Base-by-base conservation (phyloP, 2,888 invertebrate species). In the Scaptomyza polygonia region DNA sequence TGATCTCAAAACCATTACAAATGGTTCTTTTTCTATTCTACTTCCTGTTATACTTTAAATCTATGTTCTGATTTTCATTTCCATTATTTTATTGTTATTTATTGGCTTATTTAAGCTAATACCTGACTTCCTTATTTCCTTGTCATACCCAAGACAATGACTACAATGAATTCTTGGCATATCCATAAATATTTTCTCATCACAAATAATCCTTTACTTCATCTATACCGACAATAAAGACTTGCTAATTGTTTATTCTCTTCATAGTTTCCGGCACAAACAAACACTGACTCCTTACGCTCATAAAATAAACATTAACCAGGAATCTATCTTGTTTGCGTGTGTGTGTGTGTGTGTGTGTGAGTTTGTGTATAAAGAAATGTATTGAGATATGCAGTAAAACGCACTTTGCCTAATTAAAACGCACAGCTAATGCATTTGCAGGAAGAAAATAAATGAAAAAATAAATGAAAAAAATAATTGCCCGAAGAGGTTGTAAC, bases 391-490 rank as follows among this genome's bases (percentile, higher is more conserved):
- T 34, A 30, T 32, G 49, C 27, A 3, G 36, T 61, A 59, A 71
- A 76, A 68, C 65, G 83, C 79, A 72, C 58, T 82, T 72, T 70
- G 66, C 54, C 84, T 83, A 83, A 86, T 86, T 81, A 86, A 83
- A 30, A 30, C 30, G 2, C 30, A 29, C 29, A 29, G 7, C 8
- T 8, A 74, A 71, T 56, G 39, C 86, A 70, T 75, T 84, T 27
- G 45, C 69, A 68, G 76, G 47, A 54, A 55, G 58, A 51, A 55
- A 16, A 18, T 16, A 16, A 12, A 27, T 6, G 14, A 3, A 36
- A 11, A 45, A 5, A 12, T 4, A 18, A 27, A 0, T 9, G 2
- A 0, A 8, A 29, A 30, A 39, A 11, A 45, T n/a, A 29, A 45
- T 14, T 36, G 34, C 49, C 52, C n/a, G 55, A 44, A 29, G 53